Percentiles rank a stretch among this genome's conserved stretches.
Evolutionary conservation across 2,113 vertebrate genomes (phyloP).

Genomic region (Chionodraco myersi): DNA sequence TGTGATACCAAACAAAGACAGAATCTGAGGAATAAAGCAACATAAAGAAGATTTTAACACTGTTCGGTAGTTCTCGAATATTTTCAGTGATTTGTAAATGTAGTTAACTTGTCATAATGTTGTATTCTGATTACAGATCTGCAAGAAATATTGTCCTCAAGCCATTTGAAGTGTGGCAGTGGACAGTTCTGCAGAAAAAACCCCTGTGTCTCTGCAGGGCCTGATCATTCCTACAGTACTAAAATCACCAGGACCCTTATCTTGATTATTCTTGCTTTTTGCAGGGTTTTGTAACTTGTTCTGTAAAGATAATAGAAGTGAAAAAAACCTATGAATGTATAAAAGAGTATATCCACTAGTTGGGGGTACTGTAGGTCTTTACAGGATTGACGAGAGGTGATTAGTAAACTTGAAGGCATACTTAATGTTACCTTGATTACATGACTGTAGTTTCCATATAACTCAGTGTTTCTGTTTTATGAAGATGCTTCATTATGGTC

Average conservation of each 20-base stretch:
- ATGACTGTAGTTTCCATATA: neutral
- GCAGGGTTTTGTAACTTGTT: neutral
- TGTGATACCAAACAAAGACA: neutral
- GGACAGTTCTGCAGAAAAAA: neutral
- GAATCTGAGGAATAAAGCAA: neutral
- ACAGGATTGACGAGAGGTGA: neutral
- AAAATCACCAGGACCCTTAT: slow-evolving; percentile 1
- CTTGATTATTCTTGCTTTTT: neutral
- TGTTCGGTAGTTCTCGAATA: neutral
- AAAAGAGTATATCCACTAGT: neutral
- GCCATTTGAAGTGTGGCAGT: neutral
- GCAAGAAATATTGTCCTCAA: neutral
- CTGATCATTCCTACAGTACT: neutral
- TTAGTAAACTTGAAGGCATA: neutral
- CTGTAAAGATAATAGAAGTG: neutral
- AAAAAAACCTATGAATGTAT: neutral
- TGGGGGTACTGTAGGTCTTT: neutral
- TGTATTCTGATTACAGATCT: neutral
- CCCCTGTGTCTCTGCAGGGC: neutral
- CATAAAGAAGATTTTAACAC: neutral
- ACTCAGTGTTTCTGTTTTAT: neutral
- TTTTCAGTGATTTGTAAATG: neutral
- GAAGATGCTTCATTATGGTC: too few relatives aligned
- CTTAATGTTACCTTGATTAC: neutral
- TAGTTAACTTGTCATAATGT: neutral